Percentiles rank a stretch among this genome's conserved stretches.
Evolutionary conservation across 2,888 invertebrate genomes (phyloP).

Genomic region (Dichetophora obliterata): DNA sequence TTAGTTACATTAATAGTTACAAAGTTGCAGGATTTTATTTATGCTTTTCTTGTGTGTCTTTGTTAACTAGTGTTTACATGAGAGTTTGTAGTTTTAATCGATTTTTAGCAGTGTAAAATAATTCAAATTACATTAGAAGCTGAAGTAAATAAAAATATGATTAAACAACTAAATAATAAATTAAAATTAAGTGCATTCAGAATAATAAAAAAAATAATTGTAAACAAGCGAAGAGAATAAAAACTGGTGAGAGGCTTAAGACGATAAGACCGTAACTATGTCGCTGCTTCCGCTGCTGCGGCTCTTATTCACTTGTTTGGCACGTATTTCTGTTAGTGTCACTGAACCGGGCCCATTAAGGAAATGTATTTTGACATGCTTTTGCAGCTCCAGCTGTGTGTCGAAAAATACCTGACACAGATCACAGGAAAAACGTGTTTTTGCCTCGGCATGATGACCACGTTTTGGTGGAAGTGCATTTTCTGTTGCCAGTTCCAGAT

Average conservation of each 20-base stretch:
- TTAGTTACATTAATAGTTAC: too few relatives aligned
- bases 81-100: too few relatives aligned
- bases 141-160: neutral
- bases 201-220: neutral
- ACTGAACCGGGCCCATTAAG: constrained; percentile 67
- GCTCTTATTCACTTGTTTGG: constrained; percentile 49
- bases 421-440: constrained; percentile 66
- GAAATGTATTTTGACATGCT: constrained; percentile 69
- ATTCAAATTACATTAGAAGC: neutral
- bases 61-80: too few relatives aligned
- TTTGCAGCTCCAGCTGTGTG: constrained; percentile 66
- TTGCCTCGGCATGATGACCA: constrained; percentile 34
- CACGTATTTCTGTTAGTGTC: constrained; percentile 57
- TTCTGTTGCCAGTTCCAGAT: neutral
- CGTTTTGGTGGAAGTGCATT: constrained; percentile 33
- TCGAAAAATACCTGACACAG: constrained; percentile 68
- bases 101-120: too few relatives aligned
- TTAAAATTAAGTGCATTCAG: neutral
- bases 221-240: neutral
- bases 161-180: constrained; percentile 6
- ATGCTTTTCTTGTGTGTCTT: too few relatives aligned
- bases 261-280: constrained; percentile 49
- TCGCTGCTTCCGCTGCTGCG: constrained; percentile 52
- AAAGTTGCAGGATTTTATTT: too few relatives aligned
- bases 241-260: constrained; percentile 22